Evolutionary conservation across 2,797 vertebrate genomes (phyloP).

Genomic region (Huso huso): DNA sequence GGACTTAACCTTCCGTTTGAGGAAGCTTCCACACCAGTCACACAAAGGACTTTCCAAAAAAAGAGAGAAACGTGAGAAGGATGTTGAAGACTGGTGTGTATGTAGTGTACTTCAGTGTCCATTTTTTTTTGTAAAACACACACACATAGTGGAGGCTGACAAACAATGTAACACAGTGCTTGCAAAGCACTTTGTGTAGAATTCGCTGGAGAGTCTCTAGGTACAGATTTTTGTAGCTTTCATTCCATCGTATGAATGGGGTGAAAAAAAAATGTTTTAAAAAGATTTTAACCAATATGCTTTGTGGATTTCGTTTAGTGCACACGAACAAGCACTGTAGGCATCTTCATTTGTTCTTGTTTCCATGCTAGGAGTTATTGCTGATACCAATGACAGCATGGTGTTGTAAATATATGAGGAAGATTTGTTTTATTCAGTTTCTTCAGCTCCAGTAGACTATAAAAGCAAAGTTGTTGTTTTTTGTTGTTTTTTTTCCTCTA

Average conservation of each 20-base stretch:
- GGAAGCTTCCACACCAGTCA: conserved; percentile 71
- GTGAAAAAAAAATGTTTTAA: conserved; percentile 17
- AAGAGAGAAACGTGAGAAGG: conserved; percentile 36
- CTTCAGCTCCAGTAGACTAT: conserved; percentile 4
- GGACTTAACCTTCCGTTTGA: conserved; percentile 50
- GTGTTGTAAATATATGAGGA: conserved; percentile 22
- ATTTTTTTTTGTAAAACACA: conserved; percentile 20
- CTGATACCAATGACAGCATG: conserved; percentile 27
- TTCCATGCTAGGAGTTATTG: conserved; percentile 41
- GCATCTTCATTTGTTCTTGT: conserved; percentile 35
- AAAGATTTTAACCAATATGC: conserved; percentile 38
- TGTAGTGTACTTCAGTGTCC: conserved; percentile 42
- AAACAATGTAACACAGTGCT: conserved; percentile 31
- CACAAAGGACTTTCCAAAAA: conserved; percentile 44
- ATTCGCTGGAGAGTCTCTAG: conserved; percentile 25
- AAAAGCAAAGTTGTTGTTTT: conserved; percentile 10
- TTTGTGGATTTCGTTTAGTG: conserved; percentile 8
- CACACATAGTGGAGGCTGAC: neutral
- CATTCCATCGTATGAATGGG: conserved; percentile 5
- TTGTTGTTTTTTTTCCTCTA: conserved; percentile 4
- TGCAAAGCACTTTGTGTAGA: conserved; percentile 24
- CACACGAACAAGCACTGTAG: conserved; percentile 21
- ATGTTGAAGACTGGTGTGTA: conserved; percentile 17
- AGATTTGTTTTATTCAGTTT: conserved; percentile 15
- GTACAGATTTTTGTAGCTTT: conserved; percentile 7